phyloP scores from a whole-genome alignment of 2,797 vertebrate genomes.

The Chaunax sp. region DNA sequence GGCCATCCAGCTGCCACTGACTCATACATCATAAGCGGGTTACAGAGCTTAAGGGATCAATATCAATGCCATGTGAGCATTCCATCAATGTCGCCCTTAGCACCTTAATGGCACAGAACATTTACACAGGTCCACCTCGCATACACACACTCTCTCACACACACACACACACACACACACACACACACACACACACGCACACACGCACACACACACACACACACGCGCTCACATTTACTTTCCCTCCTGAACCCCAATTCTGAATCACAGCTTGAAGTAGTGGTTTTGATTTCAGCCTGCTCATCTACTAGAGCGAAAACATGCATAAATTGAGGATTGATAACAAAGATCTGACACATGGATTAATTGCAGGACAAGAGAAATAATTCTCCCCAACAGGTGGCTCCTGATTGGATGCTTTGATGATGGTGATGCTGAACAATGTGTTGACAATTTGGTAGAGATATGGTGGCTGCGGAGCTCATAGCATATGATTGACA shows the following conservation, averaged over 20 bases:
- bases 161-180: not conserved
- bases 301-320: not conserved
- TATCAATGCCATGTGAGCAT: slow-evolving; percentile 59
- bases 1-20: slow-evolving; percentile 46
- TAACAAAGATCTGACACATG: slow-evolving; percentile 18
- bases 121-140: slow-evolving; percentile 50
- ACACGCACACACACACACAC: not conserved
- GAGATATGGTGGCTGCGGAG: not conserved
- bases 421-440: too few relatives aligned
- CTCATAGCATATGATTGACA: not conserved
- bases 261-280: slow-evolving; percentile 27
- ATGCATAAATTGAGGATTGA: slow-evolving; percentile 15
- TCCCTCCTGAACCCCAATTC: slow-evolving; percentile 6
- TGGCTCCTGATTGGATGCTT: too few relatives aligned
- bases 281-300: slow-evolving; percentile 9
- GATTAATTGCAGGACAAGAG: slow-evolving; percentile 5
- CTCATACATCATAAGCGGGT: slow-evolving; percentile 73
- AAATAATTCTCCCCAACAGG: too few relatives aligned
- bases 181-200: not conserved
- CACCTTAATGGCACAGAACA: slow-evolving; percentile 47
- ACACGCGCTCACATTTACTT: not conserved
- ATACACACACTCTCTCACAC: not conserved
- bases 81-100: slow-evolving; percentile 61
- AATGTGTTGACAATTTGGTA: too few relatives aligned
- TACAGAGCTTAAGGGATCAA: slow-evolving; percentile 66